phyloP scores from a whole-genome alignment of 2,888 invertebrate genomes.

The Ophion ventricosus region DNA sequence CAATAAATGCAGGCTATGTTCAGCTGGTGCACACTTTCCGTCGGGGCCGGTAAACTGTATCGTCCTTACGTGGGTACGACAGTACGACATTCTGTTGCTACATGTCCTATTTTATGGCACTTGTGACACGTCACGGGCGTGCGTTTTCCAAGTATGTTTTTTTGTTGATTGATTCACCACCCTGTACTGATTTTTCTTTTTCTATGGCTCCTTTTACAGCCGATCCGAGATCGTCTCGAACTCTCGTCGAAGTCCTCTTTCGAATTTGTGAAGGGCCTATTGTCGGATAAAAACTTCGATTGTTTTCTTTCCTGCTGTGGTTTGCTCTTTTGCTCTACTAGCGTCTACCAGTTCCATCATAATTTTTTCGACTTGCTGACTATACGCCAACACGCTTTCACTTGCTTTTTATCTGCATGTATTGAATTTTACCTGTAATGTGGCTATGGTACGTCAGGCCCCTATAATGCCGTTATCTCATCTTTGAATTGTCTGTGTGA shows the following conservation, averaged over 20 bases:
- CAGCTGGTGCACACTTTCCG: not conserved
- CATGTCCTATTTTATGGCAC: not conserved
- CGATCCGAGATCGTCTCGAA: not conserved
- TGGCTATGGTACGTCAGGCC: not conserved
- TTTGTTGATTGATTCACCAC: conserved; percentile 1
- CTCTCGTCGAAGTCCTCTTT: conserved; percentile 16
- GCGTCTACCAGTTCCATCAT: conserved; percentile 37
- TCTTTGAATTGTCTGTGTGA: not conserved
- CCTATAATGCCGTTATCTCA: conserved; percentile 19
- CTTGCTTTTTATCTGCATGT: conserved; percentile 7
- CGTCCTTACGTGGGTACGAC: not conserved
- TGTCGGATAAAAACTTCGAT: conserved; percentile 13
- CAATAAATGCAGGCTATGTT: conserved; percentile 12
- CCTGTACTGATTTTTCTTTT: conserved; percentile 14
- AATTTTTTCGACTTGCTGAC: not conserved
- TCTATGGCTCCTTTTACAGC: conserved; percentile 30
- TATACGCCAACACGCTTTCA: conserved; percentile 14
- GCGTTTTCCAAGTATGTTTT: conserved; percentile 1
- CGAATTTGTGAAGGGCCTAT: conserved; percentile 2
- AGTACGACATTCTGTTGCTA: not conserved
- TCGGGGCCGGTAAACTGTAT: not conserved
- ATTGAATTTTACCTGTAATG: conserved; percentile 21
- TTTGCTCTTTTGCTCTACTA: not conserved
- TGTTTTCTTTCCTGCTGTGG: not conserved
- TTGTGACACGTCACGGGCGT: not conserved